Evolutionary conservation across 2,797 vertebrate genomes (phyloP).

Genomic region (Myotis myotis): DNA sequence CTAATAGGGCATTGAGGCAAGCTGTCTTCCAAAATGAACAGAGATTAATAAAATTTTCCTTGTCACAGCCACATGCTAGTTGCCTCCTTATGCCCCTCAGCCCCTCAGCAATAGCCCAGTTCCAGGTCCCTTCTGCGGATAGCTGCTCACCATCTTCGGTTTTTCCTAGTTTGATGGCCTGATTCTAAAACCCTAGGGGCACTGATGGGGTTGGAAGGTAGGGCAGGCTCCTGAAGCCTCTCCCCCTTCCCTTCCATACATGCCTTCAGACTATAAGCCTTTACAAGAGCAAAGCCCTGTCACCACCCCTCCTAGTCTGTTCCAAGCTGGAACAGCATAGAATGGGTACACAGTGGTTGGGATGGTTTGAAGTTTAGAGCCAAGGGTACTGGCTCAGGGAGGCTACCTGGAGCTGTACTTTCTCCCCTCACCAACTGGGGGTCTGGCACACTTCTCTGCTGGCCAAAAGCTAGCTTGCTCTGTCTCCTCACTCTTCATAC

Average conservation of each 20-base stretch:
- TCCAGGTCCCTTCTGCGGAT: background rate
- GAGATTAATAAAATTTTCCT: conserved; percentile 18
- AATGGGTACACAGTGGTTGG: background rate
- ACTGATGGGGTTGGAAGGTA: background rate
- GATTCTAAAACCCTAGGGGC: background rate
- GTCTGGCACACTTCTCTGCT: background rate
- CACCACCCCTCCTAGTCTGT: background rate
- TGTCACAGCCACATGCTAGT: background rate
- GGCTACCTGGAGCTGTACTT: background rate
- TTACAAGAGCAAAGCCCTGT: background rate
- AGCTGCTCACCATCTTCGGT: background rate
- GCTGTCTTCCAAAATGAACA: conserved; percentile 2
- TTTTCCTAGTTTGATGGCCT: background rate
- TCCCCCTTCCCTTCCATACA: background rate
- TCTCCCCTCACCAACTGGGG: background rate
- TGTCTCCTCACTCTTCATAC: background rate
- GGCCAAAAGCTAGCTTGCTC: background rate
- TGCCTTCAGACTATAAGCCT: background rate
- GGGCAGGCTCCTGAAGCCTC: background rate
- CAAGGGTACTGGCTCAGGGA: background rate
- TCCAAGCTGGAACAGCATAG: background rate
- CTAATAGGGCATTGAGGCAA: background rate
- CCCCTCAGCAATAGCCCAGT: background rate
- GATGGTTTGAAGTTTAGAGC: background rate
- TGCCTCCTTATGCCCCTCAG: background rate